Evolutionary conservation across 1,140 invertebrate genomes (phyloP).

Genomic region (Hylyphantes graminicola): DNA sequence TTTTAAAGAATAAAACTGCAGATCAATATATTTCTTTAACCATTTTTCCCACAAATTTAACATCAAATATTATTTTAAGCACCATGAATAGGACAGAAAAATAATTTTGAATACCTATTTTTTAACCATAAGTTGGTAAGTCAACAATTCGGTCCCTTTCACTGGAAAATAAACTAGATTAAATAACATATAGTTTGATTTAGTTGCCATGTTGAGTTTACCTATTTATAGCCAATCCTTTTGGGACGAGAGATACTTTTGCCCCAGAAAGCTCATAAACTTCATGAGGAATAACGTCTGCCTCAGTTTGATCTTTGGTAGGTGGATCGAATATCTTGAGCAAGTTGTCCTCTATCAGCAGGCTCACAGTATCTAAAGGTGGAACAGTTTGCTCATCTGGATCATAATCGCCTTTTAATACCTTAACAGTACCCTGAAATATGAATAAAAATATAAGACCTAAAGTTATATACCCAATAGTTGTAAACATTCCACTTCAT

Average conservation of each 20-base stretch:
- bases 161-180: no score
- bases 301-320: neutral
- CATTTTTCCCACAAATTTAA: no score
- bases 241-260: conserved; percentile 31
- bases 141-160: no score
- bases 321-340: conserved; percentile 12
- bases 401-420: conserved; percentile 44
- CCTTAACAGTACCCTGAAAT: conserved; percentile 20
- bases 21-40: no score
- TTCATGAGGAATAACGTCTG: neutral
- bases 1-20: no score
- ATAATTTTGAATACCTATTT: no score
- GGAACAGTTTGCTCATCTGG: conserved; percentile 13
- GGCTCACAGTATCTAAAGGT: neutral
- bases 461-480: no score
- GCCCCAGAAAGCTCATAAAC: conserved; percentile 30
- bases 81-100: no score
- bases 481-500: no score
- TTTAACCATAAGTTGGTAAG: no score
- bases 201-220: neutral
- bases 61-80: no score
- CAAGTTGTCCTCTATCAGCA: conserved; percentile 10
- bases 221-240: conserved; percentile 28
- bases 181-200: no score
- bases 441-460: neutral